Evolutionary conservation across 2,113 vertebrate genomes (phyloP), one percentile per base, ranked within the genome.

Genomic region (Mungos mungo): DNA sequence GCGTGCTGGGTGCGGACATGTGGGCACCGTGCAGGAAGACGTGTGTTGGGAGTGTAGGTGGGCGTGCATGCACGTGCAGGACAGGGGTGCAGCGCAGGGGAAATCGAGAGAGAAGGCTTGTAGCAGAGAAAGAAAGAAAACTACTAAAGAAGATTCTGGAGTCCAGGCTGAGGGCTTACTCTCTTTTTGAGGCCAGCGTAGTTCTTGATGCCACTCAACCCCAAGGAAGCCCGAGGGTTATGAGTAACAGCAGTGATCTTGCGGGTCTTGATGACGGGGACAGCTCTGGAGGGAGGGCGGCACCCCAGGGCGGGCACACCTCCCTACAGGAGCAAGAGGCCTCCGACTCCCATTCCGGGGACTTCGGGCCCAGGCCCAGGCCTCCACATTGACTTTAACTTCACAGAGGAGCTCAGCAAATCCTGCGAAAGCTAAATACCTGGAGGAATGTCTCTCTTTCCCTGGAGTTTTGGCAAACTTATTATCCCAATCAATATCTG

Each of bases 371-470:
- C 80, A 69, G 83, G 21, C 19, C 72, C 50, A 68, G 88, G 88
- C 87, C 81, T 95, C 80, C 92, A 95, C 54, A 97, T 72, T 69
- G 79, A 95, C 96, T 97, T 54, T 21, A 71, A 98, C 97, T 96
- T 94, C 63, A 71, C 50, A 45, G 33, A 94, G 97, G 94, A 97
- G 69, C 90, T 95, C 96, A 96, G 96, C 80, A 97, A 97, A 97
- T 92, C 90, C 93, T 84, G 52, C 92, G 93, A 72, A 96, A 96
- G 94, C 88, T 88, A 96, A 96, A 94, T 85, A 94, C 93, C 96
- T 95, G 83, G 72, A 90, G 97, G 92, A 79, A 57, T 0, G 0
- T 52, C 19, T 8, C 82, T 89, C 54, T 68, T 96, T 88, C 98
- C 96, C 93, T 68, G 3, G 79, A 93, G 93, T 96, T 92, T 97